Evolutionary conservation across 2,888 invertebrate species (phyloP).

Genomic region (Chloromyia formosa): DNA sequence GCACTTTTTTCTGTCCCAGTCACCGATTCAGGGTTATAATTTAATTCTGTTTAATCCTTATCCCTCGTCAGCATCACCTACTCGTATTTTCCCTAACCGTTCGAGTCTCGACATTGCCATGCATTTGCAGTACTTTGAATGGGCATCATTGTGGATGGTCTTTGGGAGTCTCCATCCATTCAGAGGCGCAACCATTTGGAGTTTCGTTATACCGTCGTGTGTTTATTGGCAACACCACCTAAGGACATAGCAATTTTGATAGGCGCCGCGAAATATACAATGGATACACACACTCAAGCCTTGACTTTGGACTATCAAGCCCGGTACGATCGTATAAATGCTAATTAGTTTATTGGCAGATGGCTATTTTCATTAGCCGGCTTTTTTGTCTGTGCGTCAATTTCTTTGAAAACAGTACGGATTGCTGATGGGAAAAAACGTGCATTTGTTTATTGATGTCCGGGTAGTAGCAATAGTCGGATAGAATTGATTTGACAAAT

Average conservation of each 20-base stretch:
- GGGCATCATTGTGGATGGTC: too few species aligned
- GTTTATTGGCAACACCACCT: neutral
- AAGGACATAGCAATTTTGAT: too few species aligned
- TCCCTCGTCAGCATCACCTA: too few species aligned
- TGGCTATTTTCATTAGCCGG: slow-evolving; percentile 16
- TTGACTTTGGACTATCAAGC: neutral
- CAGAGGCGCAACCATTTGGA: too few species aligned
- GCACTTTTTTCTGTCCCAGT: neutral
- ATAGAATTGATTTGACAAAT: slow-evolving; percentile 12
- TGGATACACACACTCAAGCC: too few species aligned
- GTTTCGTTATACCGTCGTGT: neutral
- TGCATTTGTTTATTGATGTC: neutral
- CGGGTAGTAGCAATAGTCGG: neutral
- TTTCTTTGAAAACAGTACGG: neutral
- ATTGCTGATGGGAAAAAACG: neutral
- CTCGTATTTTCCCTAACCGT: too few species aligned
- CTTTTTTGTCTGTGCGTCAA: neutral
- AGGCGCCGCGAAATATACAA: too few species aligned
- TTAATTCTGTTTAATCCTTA: slow-evolving; percentile 8
- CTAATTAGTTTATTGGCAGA: slow-evolving; percentile 24
- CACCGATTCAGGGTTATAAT: slow-evolving; percentile 10
- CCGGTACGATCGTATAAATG: neutral
- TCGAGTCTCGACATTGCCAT: too few species aligned
- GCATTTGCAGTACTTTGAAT: too few species aligned
- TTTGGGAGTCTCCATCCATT: too few species aligned